These are phyloP conservation scores for Drosophila planitibia DNA, from an alignment of 2,888 invertebrate species.

Conservation along the genomic window DNA sequence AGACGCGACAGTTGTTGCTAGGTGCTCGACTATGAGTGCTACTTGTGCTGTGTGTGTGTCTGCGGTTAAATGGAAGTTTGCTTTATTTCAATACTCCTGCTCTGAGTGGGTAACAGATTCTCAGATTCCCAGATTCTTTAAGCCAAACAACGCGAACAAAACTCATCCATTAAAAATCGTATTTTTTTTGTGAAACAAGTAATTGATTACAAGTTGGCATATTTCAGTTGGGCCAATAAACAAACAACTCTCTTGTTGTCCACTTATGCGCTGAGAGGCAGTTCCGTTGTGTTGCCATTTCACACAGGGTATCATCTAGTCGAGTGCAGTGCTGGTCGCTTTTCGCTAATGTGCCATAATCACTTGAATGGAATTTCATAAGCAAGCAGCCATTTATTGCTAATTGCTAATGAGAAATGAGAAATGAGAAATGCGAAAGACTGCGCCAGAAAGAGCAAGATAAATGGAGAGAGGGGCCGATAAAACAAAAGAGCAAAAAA, in stretches of 20 bases:
- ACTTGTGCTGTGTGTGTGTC: background rate
- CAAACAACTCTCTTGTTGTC: background rate
- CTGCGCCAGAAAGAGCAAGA: background rate
- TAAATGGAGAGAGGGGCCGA: background rate
- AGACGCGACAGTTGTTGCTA: constrained; percentile 26
- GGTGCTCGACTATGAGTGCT: background rate
- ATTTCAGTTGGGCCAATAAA: background rate
- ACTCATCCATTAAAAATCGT: background rate
- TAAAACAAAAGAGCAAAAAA: background rate
- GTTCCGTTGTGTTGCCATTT: background rate
- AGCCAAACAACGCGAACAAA: background rate
- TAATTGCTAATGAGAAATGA: constrained; percentile 18
- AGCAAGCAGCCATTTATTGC: constrained; percentile 21
- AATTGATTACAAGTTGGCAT: background rate
- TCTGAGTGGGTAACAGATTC: background rate
- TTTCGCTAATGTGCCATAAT: constrained; percentile 18
- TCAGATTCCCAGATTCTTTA: background rate
- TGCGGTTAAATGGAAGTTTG: constrained; percentile 4
- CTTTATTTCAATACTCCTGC: background rate
- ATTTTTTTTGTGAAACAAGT: background rate
- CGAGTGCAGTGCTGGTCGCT: background rate
- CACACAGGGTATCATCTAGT: constrained; percentile 12
- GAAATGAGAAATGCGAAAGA: background rate
- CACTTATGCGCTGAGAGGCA: no score
- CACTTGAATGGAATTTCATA: constrained; percentile 43